Percentiles rank a stretch among this genome's conserved stretches.
phyloP scores from a whole-genome alignment of 2,113 vertebrate genomes.

The Callocephalon fimbriatum region DNA sequence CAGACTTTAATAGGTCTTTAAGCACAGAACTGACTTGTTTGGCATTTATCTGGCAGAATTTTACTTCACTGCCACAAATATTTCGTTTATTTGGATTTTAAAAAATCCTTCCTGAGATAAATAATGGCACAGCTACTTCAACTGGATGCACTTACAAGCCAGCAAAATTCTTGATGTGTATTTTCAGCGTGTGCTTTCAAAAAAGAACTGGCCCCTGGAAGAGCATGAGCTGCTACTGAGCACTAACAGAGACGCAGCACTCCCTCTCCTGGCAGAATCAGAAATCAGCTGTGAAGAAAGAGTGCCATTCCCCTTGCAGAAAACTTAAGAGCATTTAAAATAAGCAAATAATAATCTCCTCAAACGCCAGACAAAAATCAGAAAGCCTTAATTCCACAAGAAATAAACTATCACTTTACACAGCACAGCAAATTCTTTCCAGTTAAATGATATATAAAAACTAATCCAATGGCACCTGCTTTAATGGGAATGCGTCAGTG shows the following conservation, averaged over 20 bases:
- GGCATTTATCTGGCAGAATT: neutral
- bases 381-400: neutral
- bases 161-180: neutral
- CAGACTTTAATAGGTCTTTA: neutral
- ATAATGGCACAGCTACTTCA: neutral
- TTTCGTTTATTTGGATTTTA: neutral
- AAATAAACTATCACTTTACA: neutral
- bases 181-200: neutral
- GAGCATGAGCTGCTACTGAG: neutral
- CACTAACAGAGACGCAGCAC: neutral
- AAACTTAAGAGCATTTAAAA: neutral
- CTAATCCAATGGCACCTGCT: neutral
- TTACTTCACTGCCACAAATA: neutral
- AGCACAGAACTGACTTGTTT: neutral
- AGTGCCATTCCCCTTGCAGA: neutral
- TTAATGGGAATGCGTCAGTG: neutral
- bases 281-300: neutral
- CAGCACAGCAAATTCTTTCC: neutral
- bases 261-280: conserved; percentile 42
- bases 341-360: neutral
- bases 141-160: neutral
- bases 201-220: rapidly evolving
- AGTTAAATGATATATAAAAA: neutral
- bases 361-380: neutral
- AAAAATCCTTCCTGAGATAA: neutral